Evolutionary conservation across 2,888 invertebrate genomes (phyloP).

Genomic region (Troides oblongomaculatus): DNA sequence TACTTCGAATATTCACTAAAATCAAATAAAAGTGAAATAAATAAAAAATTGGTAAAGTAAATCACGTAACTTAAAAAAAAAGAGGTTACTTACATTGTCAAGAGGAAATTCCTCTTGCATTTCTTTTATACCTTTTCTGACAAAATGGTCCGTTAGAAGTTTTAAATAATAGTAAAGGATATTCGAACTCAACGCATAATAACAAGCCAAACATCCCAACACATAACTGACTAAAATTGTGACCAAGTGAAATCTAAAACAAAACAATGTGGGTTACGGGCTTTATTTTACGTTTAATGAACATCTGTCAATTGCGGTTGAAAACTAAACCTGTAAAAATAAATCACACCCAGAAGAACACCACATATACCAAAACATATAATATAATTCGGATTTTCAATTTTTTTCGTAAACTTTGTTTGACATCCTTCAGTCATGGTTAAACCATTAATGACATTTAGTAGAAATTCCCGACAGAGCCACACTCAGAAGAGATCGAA

Average conservation of each 20-base stretch:
- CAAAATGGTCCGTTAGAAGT: slow-evolving; percentile 64
- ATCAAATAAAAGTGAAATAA: too few relatives aligned
- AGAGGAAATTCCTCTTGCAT: slow-evolving; percentile 37
- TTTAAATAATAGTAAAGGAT: slow-evolving; percentile 60
- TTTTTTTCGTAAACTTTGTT: slow-evolving; percentile 69
- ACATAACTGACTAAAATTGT: slow-evolving; percentile 70
- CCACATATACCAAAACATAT: slow-evolving; percentile 65
- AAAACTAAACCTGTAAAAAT: slow-evolving; percentile 64
- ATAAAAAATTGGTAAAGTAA: too few relatives aligned
- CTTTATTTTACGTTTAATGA: slow-evolving; percentile 25
- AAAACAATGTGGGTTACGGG: slow-evolving; percentile 46
- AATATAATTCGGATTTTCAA: slow-evolving; percentile 73
- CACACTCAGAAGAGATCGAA: background rate
- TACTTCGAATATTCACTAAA: too few relatives aligned
- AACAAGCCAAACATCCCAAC: slow-evolving; percentile 76
- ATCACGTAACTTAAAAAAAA: background rate
- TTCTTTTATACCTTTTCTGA: slow-evolving; percentile 45
- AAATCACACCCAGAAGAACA: slow-evolving; percentile 61
- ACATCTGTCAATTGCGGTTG: slow-evolving; percentile 30
- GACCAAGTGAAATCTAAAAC: slow-evolving; percentile 71
- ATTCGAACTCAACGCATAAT: slow-evolving; percentile 64
- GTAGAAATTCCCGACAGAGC: background rate
- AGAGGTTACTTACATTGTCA: slow-evolving; percentile 51
- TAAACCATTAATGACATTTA: slow-evolving; percentile 57
- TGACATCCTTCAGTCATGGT: slow-evolving; percentile 79